A percentile compares a stretch with the other conserved stretches of the same genome.
These are phyloP conservation scores for Cyprinus carpio DNA, from an alignment of 2,113 vertebrate species.

Conservation along the genomic window DNA sequence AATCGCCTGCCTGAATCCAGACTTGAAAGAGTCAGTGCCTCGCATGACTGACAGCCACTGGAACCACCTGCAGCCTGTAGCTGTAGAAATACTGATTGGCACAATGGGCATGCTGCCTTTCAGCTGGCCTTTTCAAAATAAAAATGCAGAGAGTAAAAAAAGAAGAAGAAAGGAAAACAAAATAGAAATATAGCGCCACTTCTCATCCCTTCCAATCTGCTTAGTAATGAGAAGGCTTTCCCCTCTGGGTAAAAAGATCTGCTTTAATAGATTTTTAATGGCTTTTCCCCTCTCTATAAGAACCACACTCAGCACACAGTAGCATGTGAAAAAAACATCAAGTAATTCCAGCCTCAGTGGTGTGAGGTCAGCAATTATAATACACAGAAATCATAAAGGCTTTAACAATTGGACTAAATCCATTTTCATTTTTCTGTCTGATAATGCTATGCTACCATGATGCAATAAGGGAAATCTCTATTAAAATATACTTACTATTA, in stretches of 20 bases:
- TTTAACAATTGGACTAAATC: conserved; percentile 55
- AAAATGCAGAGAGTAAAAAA: conserved; percentile 17
- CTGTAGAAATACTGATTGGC: conserved; percentile 67
- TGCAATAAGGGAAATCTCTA: conserved; percentile 51
- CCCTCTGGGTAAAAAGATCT: conserved; percentile 71
- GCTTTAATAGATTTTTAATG: conserved; percentile 76
- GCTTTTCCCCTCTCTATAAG: conserved; percentile 61
- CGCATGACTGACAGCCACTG: conserved; percentile 65
- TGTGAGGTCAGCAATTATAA: conserved; percentile 68
- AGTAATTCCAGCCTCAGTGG: conserved; percentile 64
- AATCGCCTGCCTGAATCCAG: conserved; percentile 9
- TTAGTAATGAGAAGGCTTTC: conserved; percentile 69
- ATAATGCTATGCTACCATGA: conserved; percentile 44
- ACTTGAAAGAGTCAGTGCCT: conserved; percentile 8
- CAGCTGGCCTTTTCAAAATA: conserved; percentile 50
- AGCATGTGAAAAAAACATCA: conserved; percentile 58
- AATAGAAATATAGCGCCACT: conserved; percentile 63
- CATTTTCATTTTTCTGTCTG: conserved; percentile 34
- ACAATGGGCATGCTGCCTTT: conserved; percentile 66
- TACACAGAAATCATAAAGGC: conserved; percentile 64
- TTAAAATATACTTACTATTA: conserved; percentile 44
- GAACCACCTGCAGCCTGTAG: conserved; percentile 68
- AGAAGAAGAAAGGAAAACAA: conserved; percentile 45
- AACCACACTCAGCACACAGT: conserved; percentile 64
- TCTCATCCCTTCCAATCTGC: conserved; percentile 67